Conservation (phyloP, 1,140 invertebrate genomes). For the Psix sp. region DNA sequence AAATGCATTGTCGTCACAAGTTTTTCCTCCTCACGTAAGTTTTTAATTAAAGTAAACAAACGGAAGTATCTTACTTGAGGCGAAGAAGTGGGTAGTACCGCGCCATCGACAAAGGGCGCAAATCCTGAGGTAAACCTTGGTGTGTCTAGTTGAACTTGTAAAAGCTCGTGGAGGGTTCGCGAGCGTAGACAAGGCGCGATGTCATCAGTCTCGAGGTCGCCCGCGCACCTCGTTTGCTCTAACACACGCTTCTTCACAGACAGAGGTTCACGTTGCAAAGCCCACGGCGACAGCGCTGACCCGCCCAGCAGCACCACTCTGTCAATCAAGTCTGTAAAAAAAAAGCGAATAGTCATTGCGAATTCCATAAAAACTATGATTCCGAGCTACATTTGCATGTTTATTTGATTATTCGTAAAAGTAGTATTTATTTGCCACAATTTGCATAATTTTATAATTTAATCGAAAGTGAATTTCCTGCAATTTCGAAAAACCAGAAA, state of each 20-base stretch:
- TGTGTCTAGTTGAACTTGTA: slow-evolving; percentile 84
- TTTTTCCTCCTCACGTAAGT: slow-evolving; percentile 2
- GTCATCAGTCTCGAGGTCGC: slow-evolving; percentile 86
- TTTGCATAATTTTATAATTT: no score
- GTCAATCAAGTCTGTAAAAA: slow-evolving; percentile 87
- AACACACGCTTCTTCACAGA: slow-evolving; percentile 87
- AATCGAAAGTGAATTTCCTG: no score
- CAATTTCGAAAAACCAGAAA: no score
- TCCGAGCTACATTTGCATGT: neutral
- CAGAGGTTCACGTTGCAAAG: slow-evolving; percentile 91
- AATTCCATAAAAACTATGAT: neutral
- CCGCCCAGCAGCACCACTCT: slow-evolving; percentile 95
- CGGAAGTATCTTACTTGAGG: slow-evolving; percentile 61
- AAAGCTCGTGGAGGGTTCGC: slow-evolving; percentile 83
- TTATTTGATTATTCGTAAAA: no score
- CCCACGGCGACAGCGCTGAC: slow-evolving; percentile 96
- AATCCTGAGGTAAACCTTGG: slow-evolving; percentile 91
- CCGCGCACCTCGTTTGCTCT: slow-evolving; percentile 86
- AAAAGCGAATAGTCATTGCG: slow-evolving; percentile 15
- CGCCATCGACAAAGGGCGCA: slow-evolving; percentile 92
- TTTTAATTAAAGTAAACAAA: slow-evolving; percentile 34
- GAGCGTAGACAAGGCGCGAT: slow-evolving; percentile 89
- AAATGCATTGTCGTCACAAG: slow-evolving; percentile 14
- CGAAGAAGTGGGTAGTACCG: slow-evolving; percentile 79
- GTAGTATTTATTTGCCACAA: no score